These are phyloP conservation scores for Bungarus multicinctus DNA, from an alignment of 2,113 vertebrate genomes.

Conservation along the genomic window DNA sequence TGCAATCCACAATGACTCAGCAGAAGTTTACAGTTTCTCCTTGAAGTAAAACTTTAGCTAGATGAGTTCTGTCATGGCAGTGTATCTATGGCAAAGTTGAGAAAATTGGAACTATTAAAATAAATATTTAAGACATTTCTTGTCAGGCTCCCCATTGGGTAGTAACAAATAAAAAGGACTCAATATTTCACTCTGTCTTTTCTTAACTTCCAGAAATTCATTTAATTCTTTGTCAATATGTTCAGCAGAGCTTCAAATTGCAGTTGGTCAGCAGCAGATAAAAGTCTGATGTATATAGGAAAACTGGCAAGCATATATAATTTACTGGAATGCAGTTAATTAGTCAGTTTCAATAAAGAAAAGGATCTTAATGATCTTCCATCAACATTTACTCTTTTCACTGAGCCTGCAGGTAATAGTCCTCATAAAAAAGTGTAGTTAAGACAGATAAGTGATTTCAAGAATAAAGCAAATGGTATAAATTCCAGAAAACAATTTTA, in stretches of 20 bases:
- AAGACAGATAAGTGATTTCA: conserved; percentile 18
- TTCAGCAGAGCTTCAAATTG: conserved; percentile 26
- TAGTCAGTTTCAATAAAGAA: conserved; percentile 20
- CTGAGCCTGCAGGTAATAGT: conserved; percentile 16
- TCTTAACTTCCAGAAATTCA: conserved; percentile 12
- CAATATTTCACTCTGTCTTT: neutral
- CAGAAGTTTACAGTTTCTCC: neutral
- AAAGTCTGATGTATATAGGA: conserved; percentile 12
- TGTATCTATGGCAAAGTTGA: neutral
- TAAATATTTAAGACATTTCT: neutral
- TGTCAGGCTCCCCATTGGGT: neutral
- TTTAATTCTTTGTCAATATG: conserved; percentile 24
- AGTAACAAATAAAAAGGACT: neutral
- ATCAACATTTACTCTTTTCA: conserved; percentile 26
- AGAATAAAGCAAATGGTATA: conserved; percentile 30
- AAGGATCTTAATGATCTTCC: conserved; percentile 23
- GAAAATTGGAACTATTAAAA: neutral
- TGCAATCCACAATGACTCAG: neutral
- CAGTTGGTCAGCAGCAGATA: conserved; percentile 23
- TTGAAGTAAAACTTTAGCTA: neutral
- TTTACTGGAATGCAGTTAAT: conserved; percentile 28
- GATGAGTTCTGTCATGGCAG: neutral
- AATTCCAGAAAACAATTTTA: neutral
- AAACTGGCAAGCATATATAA: conserved; percentile 9
- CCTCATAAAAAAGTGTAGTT: conserved; percentile 14